Base-by-base conservation (phyloP, 1,140 invertebrate genomes). In the Chelonus insularis region DNA sequence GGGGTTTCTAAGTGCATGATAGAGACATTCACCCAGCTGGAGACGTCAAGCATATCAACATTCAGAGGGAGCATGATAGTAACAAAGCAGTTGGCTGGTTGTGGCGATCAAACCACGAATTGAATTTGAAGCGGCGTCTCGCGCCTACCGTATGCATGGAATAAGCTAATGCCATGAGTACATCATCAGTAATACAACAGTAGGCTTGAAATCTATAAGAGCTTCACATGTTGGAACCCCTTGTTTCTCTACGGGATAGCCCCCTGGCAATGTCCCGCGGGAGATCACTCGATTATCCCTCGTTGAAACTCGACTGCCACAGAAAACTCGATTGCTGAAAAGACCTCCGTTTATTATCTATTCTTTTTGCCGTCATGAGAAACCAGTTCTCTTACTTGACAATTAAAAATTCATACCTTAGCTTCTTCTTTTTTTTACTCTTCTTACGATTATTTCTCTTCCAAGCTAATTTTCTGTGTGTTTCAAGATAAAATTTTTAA, bases 91-190 rank as follows among this genome's bases (percentile, higher is more conserved):
- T 32, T 16, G 56, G 56, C 29, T 65, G 64, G 66, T 65, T 65
- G 68, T 64, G 62, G 56, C 59, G 71, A 66, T 68, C 64, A 72
- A 64, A 73, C 74, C 72, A 72, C 72, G 71, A 73, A 75, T 74
- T 74, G 67, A 75, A 72, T 74, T 64, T 65, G 66, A 59, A 62
- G 32, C 65, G 12, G 16, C 66, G 68, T 67, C 69, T 73, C 60
- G 63, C 67, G 60, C 67, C 55, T 60, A 55, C 52, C 57, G 64
- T 51, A 62, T 59, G 62, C 48, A 54, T 12, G 29, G 34, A 16
- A 39, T 48, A 58, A 50, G 29, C 14, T 41, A 56, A 43, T 16
- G 14, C 3, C 11, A 12, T 21, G 36, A 56, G 52, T 56, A 37
- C 20, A 41, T 23, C 25, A 23, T 56, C 18, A n/a, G n/a, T n/a